Base-by-base conservation (phyloP, 1,140 invertebrate genomes). In the Calosoma granatense region DNA sequence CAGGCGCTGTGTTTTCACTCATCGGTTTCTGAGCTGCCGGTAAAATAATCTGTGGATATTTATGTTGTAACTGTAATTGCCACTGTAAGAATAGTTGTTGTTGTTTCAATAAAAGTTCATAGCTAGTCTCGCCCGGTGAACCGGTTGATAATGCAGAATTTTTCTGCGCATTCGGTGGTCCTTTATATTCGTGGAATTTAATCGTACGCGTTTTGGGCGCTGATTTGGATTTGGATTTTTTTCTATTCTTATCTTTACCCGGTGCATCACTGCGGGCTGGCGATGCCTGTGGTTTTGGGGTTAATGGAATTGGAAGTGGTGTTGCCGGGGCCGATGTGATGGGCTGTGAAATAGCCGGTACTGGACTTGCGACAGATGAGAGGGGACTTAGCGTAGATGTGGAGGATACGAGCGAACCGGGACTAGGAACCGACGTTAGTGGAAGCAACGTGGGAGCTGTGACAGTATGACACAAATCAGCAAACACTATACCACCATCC, bases 141-240 rank as follows among this genome's bases (percentile, higher is more conserved):
- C 74, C 72, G 1, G 77, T 76, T 20, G 71, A 72, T 23, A 64
- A 59, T 15, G 52, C 60, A 17, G 71, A 67, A 26, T 80, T 78
- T 64, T 92, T 88, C 67, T 94, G 82, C 19, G 90, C 90, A 74
- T 88, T 96, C 56, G 94, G 92, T 39, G 94, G 94, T 54, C 94
- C 94, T 79, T 97, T 97, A 72, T 98, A 97, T 72, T 98, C 95
- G 72, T 98, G 94, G 74, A 98, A 98, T 77, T 98, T 98, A 59
- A 97, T 95, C 41, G 87, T 92, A 58, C 91, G 84, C 1, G 91
- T 83, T 71, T 97, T 97, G 2, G 85, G 80, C 67, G 91, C 88
- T 51, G 85, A 85, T 70, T 92, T 93, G 22, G 83, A 84, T 74
- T 96, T 95, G n/a, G 81, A 85, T 72, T 95, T 95, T 73, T 94